These are phyloP conservation scores for Staurois parvus DNA, from an alignment of 2,797 vertebrate genomes.

Conservation along the genomic window DNA sequence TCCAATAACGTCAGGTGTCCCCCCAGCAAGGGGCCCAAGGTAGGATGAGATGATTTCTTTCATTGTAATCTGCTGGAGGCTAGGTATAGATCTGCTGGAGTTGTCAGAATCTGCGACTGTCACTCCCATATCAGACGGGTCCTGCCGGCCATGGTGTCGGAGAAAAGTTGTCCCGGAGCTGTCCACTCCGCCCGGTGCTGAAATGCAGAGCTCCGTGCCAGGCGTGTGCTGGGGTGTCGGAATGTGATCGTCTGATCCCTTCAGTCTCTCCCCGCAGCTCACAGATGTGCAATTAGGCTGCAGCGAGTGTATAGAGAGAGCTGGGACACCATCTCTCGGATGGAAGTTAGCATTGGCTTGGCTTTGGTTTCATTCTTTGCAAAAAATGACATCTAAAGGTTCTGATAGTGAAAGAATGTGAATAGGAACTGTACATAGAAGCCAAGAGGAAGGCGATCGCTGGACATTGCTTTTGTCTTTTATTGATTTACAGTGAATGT, in stretches of 20 bases:
- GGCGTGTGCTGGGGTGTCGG: not conserved
- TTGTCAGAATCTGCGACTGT: too few species aligned
- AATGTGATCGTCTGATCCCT: too few species aligned
- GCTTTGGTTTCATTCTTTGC: not conserved
- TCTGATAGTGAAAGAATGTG: not conserved
- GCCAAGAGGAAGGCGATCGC: not conserved
- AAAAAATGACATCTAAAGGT: constrained; percentile 37
- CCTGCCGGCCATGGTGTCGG: too few species aligned
- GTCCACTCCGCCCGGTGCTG: constrained; percentile 7
- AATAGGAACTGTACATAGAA: not conserved
- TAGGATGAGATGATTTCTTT: constrained; percentile 69
- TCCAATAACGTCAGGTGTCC: constrained; percentile 89
- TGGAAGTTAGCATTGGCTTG: not conserved
- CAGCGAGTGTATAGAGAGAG: not conserved
- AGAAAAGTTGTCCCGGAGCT: constrained; percentile 2
- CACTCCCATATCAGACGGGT: too few species aligned
- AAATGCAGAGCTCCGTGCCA: constrained; percentile 4
- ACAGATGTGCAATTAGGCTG: not conserved
- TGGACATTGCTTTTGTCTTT: not conserved
- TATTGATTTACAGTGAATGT: constrained; percentile 26
- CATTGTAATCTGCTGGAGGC: not conserved
- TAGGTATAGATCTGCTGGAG: not conserved
- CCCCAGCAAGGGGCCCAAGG: constrained; percentile 87
- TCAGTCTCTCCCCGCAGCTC: not conserved
- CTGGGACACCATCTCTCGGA: not conserved